Percentiles rank a stretch among this genome's conserved stretches.
phyloP scores from a whole-genome alignment of 2,797 vertebrate genomes.

The Hydrolagus colliei region DNA sequence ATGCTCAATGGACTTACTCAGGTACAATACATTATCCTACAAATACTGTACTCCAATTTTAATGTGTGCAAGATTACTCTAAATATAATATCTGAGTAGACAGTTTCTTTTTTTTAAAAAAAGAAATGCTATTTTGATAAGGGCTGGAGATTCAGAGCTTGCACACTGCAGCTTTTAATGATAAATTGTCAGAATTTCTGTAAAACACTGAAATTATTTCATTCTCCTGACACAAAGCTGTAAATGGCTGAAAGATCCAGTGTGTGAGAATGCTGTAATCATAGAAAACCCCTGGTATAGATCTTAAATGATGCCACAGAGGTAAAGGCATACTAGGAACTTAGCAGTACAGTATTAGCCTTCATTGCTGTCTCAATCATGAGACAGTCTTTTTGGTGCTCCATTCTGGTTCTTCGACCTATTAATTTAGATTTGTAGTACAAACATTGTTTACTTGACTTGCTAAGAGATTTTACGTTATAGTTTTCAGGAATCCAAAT shows the following conservation, averaged over 20 bases:
- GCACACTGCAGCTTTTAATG: neutral
- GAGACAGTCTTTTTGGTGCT: slow-evolving; percentile 22
- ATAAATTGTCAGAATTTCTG: neutral
- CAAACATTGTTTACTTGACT: neutral
- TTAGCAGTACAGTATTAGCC: slow-evolving; percentile 1
- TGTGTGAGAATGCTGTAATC: neutral
- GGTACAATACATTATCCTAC: slow-evolving; percentile 9
- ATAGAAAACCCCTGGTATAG: neutral
- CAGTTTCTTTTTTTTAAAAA: slow-evolving; percentile 9
- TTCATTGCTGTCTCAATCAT: neutral
- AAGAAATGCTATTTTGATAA: slow-evolving; percentile 26
- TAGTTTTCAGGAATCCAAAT: neutral
- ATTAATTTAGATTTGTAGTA: neutral
- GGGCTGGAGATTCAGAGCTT: slow-evolving; percentile 4
- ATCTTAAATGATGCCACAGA: neutral
- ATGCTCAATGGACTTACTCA: slow-evolving; percentile 7
- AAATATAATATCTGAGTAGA: neutral
- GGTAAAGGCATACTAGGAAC: neutral
- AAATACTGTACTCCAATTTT: slow-evolving; percentile 20
- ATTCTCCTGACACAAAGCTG: neutral
- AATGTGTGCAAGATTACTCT: neutral
- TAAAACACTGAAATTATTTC: slow-evolving; percentile 10
- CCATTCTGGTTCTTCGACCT: neutral
- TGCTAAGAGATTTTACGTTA: neutral
- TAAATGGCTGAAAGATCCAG: neutral